Evolutionary conservation across 2,888 invertebrate genomes (phyloP), one percentile per base, ranked within the genome.

Genomic region (Drosophila histrio): DNA sequence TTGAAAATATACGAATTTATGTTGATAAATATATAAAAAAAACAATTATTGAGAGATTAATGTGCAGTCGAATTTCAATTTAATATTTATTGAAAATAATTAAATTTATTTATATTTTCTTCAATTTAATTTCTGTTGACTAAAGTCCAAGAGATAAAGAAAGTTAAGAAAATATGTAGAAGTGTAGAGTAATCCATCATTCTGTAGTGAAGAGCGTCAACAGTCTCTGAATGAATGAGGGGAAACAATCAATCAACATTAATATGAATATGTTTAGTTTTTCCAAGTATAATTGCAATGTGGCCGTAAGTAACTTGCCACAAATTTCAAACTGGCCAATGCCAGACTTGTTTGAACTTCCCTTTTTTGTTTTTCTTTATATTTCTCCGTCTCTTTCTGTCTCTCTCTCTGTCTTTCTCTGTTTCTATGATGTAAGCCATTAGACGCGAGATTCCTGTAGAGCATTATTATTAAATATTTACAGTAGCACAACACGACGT

Each of bases 391-490:
- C 36, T 21, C 8, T 50, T 2, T 3, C 30, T 26, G 4, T 34
- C 32, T 32, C 50, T 8, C 15, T 22, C n/a, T 6, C 8, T 26
- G 4, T 36, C 34, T 13, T 13, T 39, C 32, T 13, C 13, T 34
- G 34, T 43, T 39, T 15, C 19, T 28, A 36, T 61, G 61, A 66
- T 66, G 38, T 50, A 54, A 68, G 63, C 69, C 54, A 75, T 53
- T 64, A 41, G 43, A 36, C 47, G 36, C 19, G 63, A 56, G 59
- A 67, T 58, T 53, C 63, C 76, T 60, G 39, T 43, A 63, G 34
- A 64, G 58, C 53, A 41, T 21, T 57, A 38, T 75, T 63, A 60
- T 78, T 68, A 68, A 74, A 68, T 82, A 69, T 62, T 64, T 68
- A 59, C 68, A 61, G 50, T 58, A 43, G 59, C 36, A 66, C 6